A percentile compares a stretch with the other conserved stretches of the same genome.
Conservation (phyloP, 1,140 invertebrate genomes). For the Theocolax elegans region DNA sequence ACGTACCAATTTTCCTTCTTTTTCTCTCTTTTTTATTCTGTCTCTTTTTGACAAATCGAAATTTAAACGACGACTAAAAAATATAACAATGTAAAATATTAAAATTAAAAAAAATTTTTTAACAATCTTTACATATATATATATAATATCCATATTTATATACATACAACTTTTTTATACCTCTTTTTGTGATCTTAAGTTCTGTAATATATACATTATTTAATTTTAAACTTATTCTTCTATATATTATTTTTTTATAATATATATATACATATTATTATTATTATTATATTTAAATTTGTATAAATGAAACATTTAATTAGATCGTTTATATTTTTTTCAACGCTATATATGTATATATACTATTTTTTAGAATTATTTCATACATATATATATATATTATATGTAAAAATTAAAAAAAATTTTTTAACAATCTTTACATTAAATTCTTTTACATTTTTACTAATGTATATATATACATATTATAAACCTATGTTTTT, state of each 20-base stretch:
- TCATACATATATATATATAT: too few relatives aligned
- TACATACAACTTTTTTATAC: background rate
- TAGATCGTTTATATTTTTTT: conserved; percentile 19
- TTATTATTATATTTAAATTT: conserved; percentile 15
- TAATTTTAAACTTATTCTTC: background rate
- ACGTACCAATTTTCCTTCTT: too few relatives aligned
- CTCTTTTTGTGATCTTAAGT: background rate
- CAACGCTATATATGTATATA: too few relatives aligned
- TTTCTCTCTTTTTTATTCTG: conserved; percentile 40
- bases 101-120: conserved; percentile 11
- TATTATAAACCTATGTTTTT: conserved; percentile 31
- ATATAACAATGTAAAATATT: conserved; percentile 12
- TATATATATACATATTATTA: background rate
- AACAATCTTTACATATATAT: too few relatives aligned
- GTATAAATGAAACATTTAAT: conserved; percentile 1
- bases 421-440: too few relatives aligned
- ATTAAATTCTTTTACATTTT: too few relatives aligned
- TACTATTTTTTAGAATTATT: too few relatives aligned
- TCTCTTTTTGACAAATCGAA: conserved; percentile 20
- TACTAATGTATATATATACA: too few relatives aligned
- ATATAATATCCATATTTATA: conserved; percentile 12
- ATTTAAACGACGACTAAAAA: conserved; percentile 35
- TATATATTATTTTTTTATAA: background rate
- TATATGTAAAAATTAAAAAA: too few relatives aligned
- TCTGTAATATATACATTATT: too few relatives aligned